phyloP scores from a whole-genome alignment of 2,113 vertebrate genomes.

The Naja naja region DNA sequence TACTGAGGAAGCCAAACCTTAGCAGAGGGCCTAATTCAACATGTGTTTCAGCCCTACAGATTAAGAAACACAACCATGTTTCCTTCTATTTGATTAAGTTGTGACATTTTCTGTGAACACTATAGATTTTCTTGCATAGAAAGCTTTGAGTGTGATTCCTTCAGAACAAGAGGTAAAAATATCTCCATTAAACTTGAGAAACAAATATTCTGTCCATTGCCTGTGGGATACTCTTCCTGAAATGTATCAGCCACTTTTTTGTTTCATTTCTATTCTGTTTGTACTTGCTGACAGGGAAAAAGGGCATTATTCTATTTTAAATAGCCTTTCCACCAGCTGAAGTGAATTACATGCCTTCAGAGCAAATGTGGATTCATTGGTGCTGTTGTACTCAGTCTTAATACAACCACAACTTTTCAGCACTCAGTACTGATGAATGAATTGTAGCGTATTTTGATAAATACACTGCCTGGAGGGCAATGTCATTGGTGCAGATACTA shows the following conservation, averaged over 20 bases:
- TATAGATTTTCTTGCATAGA: not conserved
- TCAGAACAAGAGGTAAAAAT: not conserved
- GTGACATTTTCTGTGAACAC: not conserved
- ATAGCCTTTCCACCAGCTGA: slow-evolving; percentile 56
- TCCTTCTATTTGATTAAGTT: not conserved
- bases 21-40: not conserved
- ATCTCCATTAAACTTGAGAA: not conserved
- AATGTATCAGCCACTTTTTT: slow-evolving; percentile 10
- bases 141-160: not conserved
- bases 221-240: not conserved
- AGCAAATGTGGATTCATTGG: slow-evolving; percentile 52
- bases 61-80: not conserved
- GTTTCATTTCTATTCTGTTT: slow-evolving; percentile 18
- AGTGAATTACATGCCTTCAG: slow-evolving; percentile 60
- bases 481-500: slow-evolving; percentile 25
- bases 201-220: not conserved
- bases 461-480: slow-evolving; percentile 49
- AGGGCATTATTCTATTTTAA: slow-evolving; percentile 51
- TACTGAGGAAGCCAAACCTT: not conserved
- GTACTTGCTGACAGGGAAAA: slow-evolving; percentile 33
- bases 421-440: slow-evolving; percentile 54
- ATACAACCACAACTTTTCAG: slow-evolving; percentile 32
- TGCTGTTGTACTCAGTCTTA: slow-evolving; percentile 53
- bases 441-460: slow-evolving; percentile 56
- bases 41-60: not conserved